phyloP scores from a whole-genome alignment of 2,113 vertebrate species.

The Pelecanoides urinatrix region DNA sequence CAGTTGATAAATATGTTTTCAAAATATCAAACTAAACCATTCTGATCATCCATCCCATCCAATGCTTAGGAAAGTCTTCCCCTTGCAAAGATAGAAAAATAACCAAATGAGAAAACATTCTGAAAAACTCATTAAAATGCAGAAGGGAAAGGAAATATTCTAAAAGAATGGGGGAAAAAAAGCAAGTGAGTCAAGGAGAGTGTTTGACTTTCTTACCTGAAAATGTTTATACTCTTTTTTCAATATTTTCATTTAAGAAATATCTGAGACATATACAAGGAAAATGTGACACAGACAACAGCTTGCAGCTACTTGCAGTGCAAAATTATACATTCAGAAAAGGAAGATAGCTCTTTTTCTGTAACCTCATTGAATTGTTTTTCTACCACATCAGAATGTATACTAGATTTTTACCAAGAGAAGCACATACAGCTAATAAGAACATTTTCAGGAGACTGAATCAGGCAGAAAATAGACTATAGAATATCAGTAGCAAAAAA shows the following conservation, averaged over 20 bases:
- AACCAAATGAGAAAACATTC: neutral
- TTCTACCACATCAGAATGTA: neutral
- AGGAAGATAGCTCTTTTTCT: neutral
- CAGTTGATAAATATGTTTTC: neutral
- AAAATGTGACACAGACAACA: neutral
- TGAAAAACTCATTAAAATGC: neutral
- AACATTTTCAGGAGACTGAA: neutral
- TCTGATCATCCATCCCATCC: neutral
- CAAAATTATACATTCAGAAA: neutral
- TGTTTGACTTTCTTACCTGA: neutral
- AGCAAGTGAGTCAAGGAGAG: neutral
- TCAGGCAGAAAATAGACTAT: neutral
- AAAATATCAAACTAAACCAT: neutral
- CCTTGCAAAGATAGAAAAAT: neutral
- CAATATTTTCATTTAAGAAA: neutral
- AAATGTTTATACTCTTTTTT: neutral
- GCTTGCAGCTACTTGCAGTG: neutral
- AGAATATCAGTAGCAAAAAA: neutral
- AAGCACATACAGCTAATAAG: neutral
- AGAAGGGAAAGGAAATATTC: neutral
- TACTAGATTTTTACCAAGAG: neutral
- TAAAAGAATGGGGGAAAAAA: neutral
- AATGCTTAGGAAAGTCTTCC: neutral
- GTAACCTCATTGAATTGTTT: neutral
- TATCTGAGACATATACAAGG: neutral